These are phyloP conservation scores for Serranus cabrilla DNA, from an alignment of 2,797 vertebrate species.

Conservation along the genomic window DNA sequence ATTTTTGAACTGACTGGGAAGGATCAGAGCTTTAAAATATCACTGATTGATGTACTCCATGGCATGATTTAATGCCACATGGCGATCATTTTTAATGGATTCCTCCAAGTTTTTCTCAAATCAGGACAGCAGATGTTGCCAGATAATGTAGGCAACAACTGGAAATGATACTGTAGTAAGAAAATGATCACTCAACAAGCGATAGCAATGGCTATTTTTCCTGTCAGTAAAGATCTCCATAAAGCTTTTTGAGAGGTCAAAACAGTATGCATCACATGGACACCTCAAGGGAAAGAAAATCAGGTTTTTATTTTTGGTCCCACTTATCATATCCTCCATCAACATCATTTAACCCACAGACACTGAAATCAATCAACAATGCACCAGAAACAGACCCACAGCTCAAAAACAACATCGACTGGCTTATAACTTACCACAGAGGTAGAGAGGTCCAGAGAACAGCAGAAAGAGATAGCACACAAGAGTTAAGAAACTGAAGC, in stretches of 20 bases:
- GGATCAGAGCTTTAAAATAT: slow-evolving; percentile 25
- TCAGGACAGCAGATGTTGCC: slow-evolving; percentile 10
- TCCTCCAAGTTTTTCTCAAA: slow-evolving; percentile 20
- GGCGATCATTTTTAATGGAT: slow-evolving; percentile 17
- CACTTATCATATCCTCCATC: slow-evolving; percentile 24
- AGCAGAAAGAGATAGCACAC: slow-evolving; percentile 84
- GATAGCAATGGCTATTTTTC: not conserved
- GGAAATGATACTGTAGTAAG: not conserved
- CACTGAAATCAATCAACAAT: slow-evolving; percentile 52
- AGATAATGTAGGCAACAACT: not conserved
- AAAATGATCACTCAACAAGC: slow-evolving; percentile 4
- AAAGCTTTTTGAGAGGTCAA: slow-evolving; percentile 16
- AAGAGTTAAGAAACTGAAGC: slow-evolving; percentile 74
- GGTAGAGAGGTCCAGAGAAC: slow-evolving; percentile 81
- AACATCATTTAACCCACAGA: slow-evolving; percentile 41
- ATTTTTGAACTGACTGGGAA: slow-evolving; percentile 12
- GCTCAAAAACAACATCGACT: slow-evolving; percentile 58
- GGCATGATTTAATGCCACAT: slow-evolving; percentile 8
- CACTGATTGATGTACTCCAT: slow-evolving; percentile 17
- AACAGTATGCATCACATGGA: slow-evolving; percentile 16
- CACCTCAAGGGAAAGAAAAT: slow-evolving; percentile 25
- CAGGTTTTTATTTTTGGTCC: not conserved
- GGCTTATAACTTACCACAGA: slow-evolving; percentile 83
- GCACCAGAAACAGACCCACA: slow-evolving; percentile 53
- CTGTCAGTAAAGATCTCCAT: slow-evolving; percentile 8